These are phyloP conservation scores for Pterocles gutturalis DNA, from an alignment of 2,113 vertebrate genomes.

Conservation along the genomic window DNA sequence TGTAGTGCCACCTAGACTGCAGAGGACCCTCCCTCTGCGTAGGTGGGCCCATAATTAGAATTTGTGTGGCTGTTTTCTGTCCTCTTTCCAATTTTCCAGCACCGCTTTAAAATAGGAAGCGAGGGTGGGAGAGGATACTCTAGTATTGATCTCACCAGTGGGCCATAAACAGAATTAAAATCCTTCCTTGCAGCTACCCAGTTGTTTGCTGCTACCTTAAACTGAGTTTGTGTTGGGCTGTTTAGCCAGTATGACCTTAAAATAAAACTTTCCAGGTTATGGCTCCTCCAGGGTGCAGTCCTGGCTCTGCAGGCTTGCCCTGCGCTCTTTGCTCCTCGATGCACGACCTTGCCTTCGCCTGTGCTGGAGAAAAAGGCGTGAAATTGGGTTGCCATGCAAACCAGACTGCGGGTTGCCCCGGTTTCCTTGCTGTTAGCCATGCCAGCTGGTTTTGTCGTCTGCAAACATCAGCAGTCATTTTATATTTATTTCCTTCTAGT, in stretches of 20 bases:
- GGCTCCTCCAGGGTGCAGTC: background rate
- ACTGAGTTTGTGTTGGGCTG: background rate
- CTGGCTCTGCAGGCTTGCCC: background rate
- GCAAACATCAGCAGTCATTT: background rate
- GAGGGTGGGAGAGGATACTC: background rate
- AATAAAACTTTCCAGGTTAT: background rate
- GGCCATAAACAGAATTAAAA: background rate
- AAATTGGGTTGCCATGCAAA: background rate
- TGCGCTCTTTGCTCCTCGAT: background rate
- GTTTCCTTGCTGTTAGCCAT: background rate
- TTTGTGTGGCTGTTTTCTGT: background rate
- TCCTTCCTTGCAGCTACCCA: background rate
- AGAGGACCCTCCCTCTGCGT: background rate
- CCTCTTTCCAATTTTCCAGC: background rate
- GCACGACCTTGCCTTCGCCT: background rate
- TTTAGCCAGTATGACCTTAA: background rate
- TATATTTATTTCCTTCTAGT: background rate
- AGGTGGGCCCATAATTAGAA: background rate
- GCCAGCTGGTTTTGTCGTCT: accelerated
- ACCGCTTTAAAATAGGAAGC: background rate
- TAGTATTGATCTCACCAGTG: background rate
- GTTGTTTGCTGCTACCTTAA: background rate
- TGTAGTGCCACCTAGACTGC: background rate
- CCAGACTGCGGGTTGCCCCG: background rate
- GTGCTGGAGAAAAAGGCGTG: background rate